Evolutionary conservation across 30 jellyfish, hydroid and myxozoan genomes (phyloP).

Genomic region (Calvadosia cruxmelitensis): DNA sequence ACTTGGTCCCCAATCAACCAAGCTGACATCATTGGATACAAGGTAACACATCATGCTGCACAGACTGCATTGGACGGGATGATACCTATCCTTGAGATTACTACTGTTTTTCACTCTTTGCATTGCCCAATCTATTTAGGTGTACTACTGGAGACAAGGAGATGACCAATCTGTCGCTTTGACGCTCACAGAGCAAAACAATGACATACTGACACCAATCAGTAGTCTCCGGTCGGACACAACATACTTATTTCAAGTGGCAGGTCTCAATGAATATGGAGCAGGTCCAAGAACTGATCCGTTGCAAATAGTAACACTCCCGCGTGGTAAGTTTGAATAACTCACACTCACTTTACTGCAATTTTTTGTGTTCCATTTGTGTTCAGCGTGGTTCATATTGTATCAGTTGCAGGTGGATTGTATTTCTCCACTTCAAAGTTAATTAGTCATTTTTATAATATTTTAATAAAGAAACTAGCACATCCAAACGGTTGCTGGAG

Average conservation of each 20-base stretch:
- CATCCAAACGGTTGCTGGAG: no score
- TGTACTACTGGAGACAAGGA: constrained; percentile 40
- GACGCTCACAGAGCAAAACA: constrained; percentile 19
- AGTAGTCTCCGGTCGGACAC: constrained; percentile 41
- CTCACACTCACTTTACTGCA: no score
- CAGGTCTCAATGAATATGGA: constrained; percentile 65
- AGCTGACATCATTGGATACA: constrained; percentile 45
- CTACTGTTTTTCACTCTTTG: not conserved
- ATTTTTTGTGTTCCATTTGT: no score
- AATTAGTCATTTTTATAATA: no score
- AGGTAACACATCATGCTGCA: no score
- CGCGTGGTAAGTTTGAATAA: not conserved
- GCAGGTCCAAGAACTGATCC: constrained; percentile 61
- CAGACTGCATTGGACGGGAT: no score
- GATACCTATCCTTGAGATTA: no score
- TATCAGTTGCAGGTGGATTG: no score
- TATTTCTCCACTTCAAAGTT: no score
- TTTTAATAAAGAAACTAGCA: no score
- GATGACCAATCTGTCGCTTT: not conserved
- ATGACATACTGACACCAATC: constrained; percentile 40
- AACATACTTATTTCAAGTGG: constrained; percentile 49
- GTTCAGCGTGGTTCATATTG: no score
- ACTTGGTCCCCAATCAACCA: constrained; percentile 59
- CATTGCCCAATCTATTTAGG: constrained; percentile 12
- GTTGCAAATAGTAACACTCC: constrained; percentile 20